Conservation (phyloP, 1,140 invertebrate genomes). For the Homarus americanus region DNA sequence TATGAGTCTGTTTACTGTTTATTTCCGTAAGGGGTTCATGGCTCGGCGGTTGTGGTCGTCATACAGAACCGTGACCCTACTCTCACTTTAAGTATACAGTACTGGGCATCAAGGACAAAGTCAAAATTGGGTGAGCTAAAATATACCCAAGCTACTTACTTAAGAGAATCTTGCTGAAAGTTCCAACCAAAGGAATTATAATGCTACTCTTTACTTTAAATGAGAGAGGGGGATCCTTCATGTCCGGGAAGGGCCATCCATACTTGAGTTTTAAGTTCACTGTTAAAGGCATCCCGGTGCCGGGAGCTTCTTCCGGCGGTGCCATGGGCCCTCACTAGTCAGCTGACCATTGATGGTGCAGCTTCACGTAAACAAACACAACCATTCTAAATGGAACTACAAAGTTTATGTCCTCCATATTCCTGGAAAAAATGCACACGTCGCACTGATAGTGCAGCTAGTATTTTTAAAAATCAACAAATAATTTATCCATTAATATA, state of each 20-base stretch:
- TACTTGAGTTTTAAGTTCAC: conserved; percentile 26
- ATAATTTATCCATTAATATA: too few relatives aligned
- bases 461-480: too few relatives aligned
- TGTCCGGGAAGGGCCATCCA: conserved; percentile 73
- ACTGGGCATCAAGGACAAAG: not conserved
- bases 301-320: not conserved
- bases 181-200: conserved; percentile 66
- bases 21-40: too few relatives aligned
- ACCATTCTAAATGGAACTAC: too few relatives aligned
- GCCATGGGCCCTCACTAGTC: too few relatives aligned
- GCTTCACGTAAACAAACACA: too few relatives aligned
- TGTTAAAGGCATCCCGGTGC: not conserved
- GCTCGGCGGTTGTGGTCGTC: too few relatives aligned
- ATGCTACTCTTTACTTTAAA: conserved; percentile 50
- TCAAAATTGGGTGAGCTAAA: not conserved
- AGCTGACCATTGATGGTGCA: too few relatives aligned
- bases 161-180: conserved; percentile 67
- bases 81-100: not conserved
- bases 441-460: too few relatives aligned
- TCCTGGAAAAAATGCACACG: too few relatives aligned
- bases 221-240: conserved; percentile 55
- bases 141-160: conserved; percentile 22
- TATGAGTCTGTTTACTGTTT: too few relatives aligned
- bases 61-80: not conserved
- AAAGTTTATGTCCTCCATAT: too few relatives aligned